These are phyloP conservation scores for Zoanthus solanderi DNA, from an alignment of 92 coral and sea anemone genomes.

Conservation along the genomic window DNA sequence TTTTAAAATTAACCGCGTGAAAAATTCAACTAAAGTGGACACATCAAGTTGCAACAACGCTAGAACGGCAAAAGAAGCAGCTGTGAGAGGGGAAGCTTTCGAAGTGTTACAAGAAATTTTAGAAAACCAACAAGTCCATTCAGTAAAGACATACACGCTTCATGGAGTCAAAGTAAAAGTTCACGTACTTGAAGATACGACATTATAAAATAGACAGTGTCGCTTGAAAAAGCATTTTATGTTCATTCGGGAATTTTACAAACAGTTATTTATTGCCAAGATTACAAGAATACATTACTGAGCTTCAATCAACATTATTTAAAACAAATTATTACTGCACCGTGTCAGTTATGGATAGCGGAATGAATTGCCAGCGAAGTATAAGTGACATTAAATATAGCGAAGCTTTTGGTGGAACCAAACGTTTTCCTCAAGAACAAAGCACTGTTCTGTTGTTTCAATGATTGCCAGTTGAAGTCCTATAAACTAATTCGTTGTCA, in stretches of 20 bases:
- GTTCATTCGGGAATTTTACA: background rate
- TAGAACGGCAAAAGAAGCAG: background rate
- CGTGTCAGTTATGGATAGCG: background rate
- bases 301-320: background rate
- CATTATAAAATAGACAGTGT: background rate
- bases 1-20: constrained; percentile 10
- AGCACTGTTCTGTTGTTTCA: too few species aligned
- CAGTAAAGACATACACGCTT: constrained; percentile 9
- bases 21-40: background rate
- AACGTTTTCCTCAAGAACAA: too few species aligned
- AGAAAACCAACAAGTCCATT: constrained; percentile 29
- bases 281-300: background rate
- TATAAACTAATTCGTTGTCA: too few species aligned
- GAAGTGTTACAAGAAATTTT: constrained; percentile 33
- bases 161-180: constrained; percentile 27
- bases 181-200: constrained; percentile 43
- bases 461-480: too few species aligned
- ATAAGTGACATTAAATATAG: too few species aligned
- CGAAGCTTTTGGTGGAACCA: too few species aligned
- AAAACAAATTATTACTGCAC: background rate
- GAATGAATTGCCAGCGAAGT: background rate
- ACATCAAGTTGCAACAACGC: background rate
- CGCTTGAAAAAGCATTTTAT: background rate
- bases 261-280: background rate
- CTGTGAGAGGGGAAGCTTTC: constrained; percentile 16